Evolutionary conservation across 2,113 vertebrate genomes (phyloP).

Genomic region (Salvelinus alpinus): DNA sequence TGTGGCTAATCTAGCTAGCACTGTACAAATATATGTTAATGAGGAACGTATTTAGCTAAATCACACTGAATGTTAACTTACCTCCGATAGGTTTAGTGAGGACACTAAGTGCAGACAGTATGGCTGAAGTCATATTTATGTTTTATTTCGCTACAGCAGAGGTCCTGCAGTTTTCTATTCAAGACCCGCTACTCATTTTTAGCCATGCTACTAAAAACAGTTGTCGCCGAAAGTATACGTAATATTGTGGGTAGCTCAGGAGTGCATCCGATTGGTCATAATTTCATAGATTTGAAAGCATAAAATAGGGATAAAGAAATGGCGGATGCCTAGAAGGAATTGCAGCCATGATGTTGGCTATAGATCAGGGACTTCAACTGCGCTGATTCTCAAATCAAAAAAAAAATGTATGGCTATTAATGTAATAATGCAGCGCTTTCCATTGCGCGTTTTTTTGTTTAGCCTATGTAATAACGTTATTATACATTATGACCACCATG

Average conservation of each 20-base stretch:
- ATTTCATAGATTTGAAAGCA: background rate
- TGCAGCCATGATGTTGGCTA: no score
- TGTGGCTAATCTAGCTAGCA: background rate
- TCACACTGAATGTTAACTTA: constrained; percentile 41
- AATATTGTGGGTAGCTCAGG: background rate
- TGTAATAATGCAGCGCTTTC: no score
- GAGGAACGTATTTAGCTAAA: no score
- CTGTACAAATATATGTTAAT: no score
- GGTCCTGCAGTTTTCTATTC: background rate
- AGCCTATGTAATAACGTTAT: no score
- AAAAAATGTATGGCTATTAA: no score
- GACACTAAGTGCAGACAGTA: constrained; percentile 58
- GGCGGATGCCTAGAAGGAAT: no score
- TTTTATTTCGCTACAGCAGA: background rate
- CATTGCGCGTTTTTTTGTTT: no score
- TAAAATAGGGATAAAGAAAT: no score
- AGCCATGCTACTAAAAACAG: background rate
- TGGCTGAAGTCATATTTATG: constrained; percentile 49
- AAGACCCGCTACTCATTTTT: background rate
- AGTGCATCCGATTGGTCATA: background rate
- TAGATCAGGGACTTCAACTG: no score
- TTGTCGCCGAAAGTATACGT: constrained; percentile 1
- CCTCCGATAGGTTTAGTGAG: constrained; percentile 66
- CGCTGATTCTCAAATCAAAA: no score
- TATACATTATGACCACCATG: no score